Evolutionary conservation across 1,140 invertebrate species (phyloP), one percentile per base, ranked within the genome.

Genomic region (Gyrodactylus salaris): DNA sequence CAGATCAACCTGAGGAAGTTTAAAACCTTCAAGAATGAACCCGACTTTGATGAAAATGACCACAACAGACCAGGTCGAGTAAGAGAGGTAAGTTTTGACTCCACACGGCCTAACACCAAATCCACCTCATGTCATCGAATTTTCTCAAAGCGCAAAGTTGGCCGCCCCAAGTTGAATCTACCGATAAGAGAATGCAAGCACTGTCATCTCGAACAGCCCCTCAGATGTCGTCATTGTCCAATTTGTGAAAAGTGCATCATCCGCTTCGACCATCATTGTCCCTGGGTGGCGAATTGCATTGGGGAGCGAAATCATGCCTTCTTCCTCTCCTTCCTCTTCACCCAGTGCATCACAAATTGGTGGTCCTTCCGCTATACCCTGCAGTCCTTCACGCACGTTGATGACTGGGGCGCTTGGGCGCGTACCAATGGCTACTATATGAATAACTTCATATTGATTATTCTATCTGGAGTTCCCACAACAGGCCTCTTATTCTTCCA

Each of bases 211-310:
- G 1, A 81, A 79, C 80, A 81, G 78, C 80, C 80, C 69, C 77
- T 81, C 76, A 75, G 80, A 72, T 76, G 77, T 34, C 78, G 78
- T 70, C 80, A 81, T 75, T 81, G 80, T 77, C 77, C 79, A 73
- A 79, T 80, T 69, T 81, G 80, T 75, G 76, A 78, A 22, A 73
- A 76, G 27, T 81, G 80, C 78, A 78, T 81, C 0, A 75, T 78
- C 7, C 78, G 78, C 70, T 81, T 78, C 77, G 80, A 81, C 75
- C 80, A 81, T 74, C 80, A 81, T 75, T 81, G 80, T 76, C 80
- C 80, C 0, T 81, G 79, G 79, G 76, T 81, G 68, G 79, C 80
- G 74, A 78, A 79, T 1, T 81, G 80, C 76, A 76, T 81, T 27
- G 80, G 80, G 16, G 79, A 81, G 72, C 76, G 77, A 23, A 81